Conservation (phyloP, 2,113 vertebrate species). For the Bos javanicus region DNA sequence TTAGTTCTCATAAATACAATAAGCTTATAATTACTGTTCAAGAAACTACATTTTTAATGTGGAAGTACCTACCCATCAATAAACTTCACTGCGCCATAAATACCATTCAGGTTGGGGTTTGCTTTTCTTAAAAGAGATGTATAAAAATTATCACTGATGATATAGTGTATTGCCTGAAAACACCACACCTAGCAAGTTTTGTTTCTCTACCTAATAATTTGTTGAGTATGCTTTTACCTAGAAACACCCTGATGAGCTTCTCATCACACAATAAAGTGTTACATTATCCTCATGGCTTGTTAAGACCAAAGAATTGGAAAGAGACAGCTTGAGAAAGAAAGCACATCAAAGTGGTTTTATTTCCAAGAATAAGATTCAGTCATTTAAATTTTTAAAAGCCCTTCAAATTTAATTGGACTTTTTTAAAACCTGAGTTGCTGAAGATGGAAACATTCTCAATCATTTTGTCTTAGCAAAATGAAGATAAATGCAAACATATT, state of each 20-base stretch:
- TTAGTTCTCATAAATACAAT: neutral
- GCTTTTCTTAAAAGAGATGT: constrained; percentile 28
- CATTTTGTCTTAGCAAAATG: constrained; percentile 22
- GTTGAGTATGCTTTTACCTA: neutral
- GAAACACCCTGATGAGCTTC: constrained; percentile 17
- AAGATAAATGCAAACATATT: constrained; percentile 18
- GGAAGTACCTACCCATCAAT: neutral
- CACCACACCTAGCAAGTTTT: neutral
- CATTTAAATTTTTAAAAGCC: neutral
- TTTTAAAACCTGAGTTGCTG: constrained; percentile 2
- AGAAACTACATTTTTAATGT: constrained; percentile 6
- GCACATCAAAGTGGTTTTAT: constrained; percentile 30
- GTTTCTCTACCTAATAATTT: constrained; percentile 45
- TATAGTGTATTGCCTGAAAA: constrained; percentile 12
- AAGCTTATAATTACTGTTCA: constrained; percentile 42
- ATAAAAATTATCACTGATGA: constrained; percentile 33
- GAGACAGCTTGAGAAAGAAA: neutral
- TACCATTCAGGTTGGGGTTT: constrained; percentile 22
- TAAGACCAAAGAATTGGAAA: constrained; percentile 16
- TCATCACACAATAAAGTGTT: constrained; percentile 3
- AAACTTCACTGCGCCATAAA: constrained; percentile 26
- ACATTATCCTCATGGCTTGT: neutral
- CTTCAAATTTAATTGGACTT: constrained; percentile 35
- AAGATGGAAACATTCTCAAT: neutral
- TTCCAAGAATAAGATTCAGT: constrained; percentile 38